Base-by-base conservation (phyloP, 1,140 invertebrate genomes). In the Geopemphigus sp. region DNA sequence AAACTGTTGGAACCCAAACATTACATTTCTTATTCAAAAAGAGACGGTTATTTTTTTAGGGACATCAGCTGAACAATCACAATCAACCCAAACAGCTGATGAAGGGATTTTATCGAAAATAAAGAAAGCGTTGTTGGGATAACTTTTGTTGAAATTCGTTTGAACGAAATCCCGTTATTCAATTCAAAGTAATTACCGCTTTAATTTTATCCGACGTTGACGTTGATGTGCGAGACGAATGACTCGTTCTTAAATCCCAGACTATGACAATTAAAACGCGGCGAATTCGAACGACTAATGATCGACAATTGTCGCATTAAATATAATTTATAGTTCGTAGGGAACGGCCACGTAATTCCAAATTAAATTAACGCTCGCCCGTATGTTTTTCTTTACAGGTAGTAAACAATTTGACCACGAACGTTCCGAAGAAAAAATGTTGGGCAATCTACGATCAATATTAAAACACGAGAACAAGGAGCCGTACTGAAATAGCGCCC, bases 61-160 rank as follows among this genome's bases (percentile, higher is more conserved):
- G 22, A 39, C 74, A 47, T 47, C 29, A 61, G 39, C 57, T 78
- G 74, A 63, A n/a, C 39, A 78, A 78, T 29, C 32, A 6, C 56
- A 78, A 61, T 29, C 74, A 47, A 24, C 22, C 57, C 47, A 53
- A 72, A 63, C 56, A 47, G 74, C 74, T 78, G 74, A 61, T 78
- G 57, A 78, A 50, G 74, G 74, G 19, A 61, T 78, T 39, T 61
- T 78, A 10, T n/a, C 74, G 61, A 78, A 78, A 78, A 78, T 78
- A 63, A 78, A 78, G 45, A 78, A 78, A 78, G 74, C 74, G 17
- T 45, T 78, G 17, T 47, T 59, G 74, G 74, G 74, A 59, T 78
- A 78, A 19, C 47, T 61, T 12, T 24, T 72, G 19, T n/a, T 45
- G 39, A 22, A 56, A 57, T 57, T 59, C 39, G 3, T 39, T 45